Percentiles rank a stretch among this genome's conserved stretches.
Evolutionary conservation across 2,888 invertebrate species (phyloP).

Genomic region (Melanargia galathea): DNA sequence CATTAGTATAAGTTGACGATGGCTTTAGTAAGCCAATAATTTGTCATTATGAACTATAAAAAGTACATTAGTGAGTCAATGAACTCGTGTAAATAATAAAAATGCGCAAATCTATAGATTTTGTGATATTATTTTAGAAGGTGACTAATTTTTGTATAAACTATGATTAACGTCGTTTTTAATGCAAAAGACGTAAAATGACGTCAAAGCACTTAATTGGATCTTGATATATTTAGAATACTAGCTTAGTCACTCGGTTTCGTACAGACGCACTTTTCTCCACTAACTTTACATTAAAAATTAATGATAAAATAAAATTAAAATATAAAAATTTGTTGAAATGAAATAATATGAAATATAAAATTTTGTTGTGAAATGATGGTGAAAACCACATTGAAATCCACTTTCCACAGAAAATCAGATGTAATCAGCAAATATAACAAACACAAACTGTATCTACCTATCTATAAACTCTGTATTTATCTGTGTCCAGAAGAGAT

Average conservation of each 20-base stretch:
- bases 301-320: no score
- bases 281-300: no score
- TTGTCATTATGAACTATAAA: constrained; percentile 7
- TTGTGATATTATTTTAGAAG: constrained; percentile 22
- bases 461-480: no score
- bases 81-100: constrained; percentile 33
- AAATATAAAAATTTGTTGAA: no score
- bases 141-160: constrained; percentile 8
- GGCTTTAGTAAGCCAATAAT: constrained; percentile 5
- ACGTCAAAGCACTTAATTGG: neutral
- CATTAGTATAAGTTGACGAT: constrained; percentile 5
- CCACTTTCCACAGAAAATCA: no score
- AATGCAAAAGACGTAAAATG: neutral
- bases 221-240: neutral
- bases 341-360: neutral
- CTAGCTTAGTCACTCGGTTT: no score
- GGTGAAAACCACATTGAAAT: no score
- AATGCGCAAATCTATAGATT: constrained; percentile 27
- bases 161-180: constrained; percentile 8
- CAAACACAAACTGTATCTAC: no score
- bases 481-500: no score
- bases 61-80: constrained; percentile 23
- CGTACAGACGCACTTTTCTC: no score
- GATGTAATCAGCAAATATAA: no score
- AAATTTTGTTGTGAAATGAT: neutral